phyloP scores from a whole-genome alignment of 2,888 invertebrate genomes.

The Drosophila anomalata region DNA sequence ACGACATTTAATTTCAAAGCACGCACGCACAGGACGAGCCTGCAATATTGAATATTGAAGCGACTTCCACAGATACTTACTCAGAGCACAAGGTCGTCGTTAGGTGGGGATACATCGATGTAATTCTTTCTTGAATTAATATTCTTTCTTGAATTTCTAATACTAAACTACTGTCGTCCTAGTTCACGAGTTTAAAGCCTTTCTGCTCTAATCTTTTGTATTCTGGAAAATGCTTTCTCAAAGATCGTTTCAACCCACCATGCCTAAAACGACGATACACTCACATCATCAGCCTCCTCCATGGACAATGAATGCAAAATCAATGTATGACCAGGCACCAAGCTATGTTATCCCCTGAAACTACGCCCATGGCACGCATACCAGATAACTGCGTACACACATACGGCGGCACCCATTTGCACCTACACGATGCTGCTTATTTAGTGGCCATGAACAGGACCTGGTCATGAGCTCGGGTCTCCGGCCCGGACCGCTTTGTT shows the following conservation, averaged over 20 bases:
- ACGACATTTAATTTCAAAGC: slow-evolving; percentile 74
- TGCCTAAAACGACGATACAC: not conserved
- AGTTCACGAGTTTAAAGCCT: not conserved
- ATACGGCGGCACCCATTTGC: slow-evolving; percentile 48
- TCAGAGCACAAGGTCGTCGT: slow-evolving; percentile 11
- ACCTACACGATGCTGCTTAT: slow-evolving; percentile 67
- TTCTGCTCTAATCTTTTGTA: not conserved
- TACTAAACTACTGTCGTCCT: not conserved
- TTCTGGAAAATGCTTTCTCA: not conserved
- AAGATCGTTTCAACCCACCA: too few relatives aligned
- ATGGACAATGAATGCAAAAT: slow-evolving; percentile 30
- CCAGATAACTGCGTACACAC: slow-evolving; percentile 31
- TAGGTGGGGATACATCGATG: not conserved
- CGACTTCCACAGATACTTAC: slow-evolving; percentile 35
- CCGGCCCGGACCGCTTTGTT: slow-evolving; percentile 51
- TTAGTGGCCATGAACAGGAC: slow-evolving; percentile 53
- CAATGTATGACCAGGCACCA: slow-evolving; percentile 17
- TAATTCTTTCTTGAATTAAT: not conserved
- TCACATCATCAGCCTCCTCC: slow-evolving; percentile 8
- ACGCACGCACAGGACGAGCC: slow-evolving; percentile 57
- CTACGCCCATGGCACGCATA: slow-evolving; percentile 36
- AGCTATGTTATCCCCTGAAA: slow-evolving; percentile 15
- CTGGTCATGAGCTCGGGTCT: slow-evolving; percentile 17
- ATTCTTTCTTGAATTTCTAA: not conserved
- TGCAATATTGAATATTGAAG: slow-evolving; percentile 73